These are phyloP conservation scores for Corticium candelabrum DNA, from an alignment of 37 sponge, comb jelly and placozoan genomes.

Conservation along the genomic window DNA sequence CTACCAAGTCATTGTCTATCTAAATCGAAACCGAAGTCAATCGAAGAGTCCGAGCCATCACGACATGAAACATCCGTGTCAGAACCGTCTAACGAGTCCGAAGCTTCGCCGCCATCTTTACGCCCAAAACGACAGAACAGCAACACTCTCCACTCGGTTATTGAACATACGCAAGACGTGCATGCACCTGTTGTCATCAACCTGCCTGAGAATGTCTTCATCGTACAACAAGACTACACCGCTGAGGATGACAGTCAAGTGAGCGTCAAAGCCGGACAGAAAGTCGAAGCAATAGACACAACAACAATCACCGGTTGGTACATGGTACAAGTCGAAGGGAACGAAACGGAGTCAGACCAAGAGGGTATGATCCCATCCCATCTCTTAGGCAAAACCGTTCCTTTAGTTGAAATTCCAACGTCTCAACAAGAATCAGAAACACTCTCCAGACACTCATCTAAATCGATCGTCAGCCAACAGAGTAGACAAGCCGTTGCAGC, in stretches of 20 bases:
- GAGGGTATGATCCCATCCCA: too few species aligned
- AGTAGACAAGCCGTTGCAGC: too few species aligned
- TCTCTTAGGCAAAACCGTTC: too few species aligned
- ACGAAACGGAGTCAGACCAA: too few species aligned
- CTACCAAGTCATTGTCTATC: not conserved
- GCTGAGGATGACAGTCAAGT: not conserved
- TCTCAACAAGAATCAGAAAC: too few species aligned
- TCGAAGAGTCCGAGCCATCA: not conserved
- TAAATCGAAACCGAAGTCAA: not conserved
- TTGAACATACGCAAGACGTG: not conserved
- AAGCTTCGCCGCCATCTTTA: not conserved
- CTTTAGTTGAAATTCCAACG: too few species aligned
- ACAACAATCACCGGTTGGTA: not conserved
- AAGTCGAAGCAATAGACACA: not conserved
- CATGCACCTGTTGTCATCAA: not conserved
- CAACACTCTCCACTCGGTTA: not conserved
- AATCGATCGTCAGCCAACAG: too few species aligned
- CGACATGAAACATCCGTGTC: too few species aligned
- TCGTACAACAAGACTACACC: not conserved
- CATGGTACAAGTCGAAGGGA: too few species aligned
- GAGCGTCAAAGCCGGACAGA: not conserved
- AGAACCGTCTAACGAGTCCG: too few species aligned
- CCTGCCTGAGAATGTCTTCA: not conserved
- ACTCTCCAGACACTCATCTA: too few species aligned
- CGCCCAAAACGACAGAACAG: too few species aligned